Conservation (phyloP, 2,113 vertebrate species). For the Vulpes vulpes region DNA sequence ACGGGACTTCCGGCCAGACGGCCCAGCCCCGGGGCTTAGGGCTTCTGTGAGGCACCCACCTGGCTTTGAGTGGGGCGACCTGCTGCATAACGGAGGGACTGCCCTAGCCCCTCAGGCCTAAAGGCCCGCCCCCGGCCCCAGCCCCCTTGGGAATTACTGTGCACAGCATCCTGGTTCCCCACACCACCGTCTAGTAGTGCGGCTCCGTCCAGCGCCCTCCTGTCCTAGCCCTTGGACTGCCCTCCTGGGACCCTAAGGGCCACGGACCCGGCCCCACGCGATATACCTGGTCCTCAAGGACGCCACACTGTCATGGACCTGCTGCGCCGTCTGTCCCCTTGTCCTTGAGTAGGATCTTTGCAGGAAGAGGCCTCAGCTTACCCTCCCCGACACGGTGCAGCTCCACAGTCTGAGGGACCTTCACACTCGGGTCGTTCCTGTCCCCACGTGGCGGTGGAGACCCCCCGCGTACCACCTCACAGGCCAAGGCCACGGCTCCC, state of each 20-base stretch:
- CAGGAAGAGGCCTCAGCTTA: background rate
- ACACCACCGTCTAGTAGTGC: too few species aligned
- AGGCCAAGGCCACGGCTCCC: background rate
- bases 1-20: background rate
- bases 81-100: accelerated
- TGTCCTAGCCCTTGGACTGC: background rate
- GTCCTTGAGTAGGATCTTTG: background rate
- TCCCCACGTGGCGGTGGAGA: background rate
- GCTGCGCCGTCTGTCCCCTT: background rate
- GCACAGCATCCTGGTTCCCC: too few species aligned
- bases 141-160: background rate
- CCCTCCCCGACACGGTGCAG: background rate
- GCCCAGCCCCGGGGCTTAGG: background rate
- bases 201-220: accelerated
- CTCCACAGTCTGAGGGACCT: background rate
- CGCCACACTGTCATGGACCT: background rate
- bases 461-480: too few species aligned
- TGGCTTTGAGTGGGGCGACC: background rate
- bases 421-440: too few species aligned
- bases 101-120: background rate
- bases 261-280: accelerated
- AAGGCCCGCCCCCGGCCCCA: background rate
- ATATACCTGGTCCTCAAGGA: background rate
- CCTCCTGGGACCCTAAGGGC: background rate
- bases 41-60: background rate